phyloP scores from a whole-genome alignment of 2,888 invertebrate genomes.

The Agonopterix heracliana region DNA sequence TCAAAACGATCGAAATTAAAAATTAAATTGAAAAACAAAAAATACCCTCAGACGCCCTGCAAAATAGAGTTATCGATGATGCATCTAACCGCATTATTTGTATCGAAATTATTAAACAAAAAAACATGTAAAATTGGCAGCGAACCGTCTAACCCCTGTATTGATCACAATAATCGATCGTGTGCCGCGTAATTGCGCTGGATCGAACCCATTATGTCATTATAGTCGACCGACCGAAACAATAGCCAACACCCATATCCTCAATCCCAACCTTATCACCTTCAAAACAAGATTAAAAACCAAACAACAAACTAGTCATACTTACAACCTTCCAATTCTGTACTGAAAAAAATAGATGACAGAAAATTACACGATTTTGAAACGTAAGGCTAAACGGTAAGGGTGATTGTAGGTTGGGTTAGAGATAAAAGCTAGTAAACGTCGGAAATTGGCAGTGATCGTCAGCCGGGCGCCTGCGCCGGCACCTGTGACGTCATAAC shows the following conservation, averaged over 20 bases:
- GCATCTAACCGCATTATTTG: slow-evolving; percentile 50
- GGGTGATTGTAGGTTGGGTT: slow-evolving; percentile 10
- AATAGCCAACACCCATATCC: slow-evolving; percentile 20
- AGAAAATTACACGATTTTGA: slow-evolving; percentile 16
- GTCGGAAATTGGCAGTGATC: slow-evolving; percentile 49
- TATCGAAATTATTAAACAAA: slow-evolving; percentile 51
- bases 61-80: slow-evolving; percentile 45
- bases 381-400: slow-evolving; percentile 13
- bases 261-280: slow-evolving; percentile 7
- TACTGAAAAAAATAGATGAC: slow-evolving; percentile 18
- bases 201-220: slow-evolving; percentile 74
- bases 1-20: background rate
- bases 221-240: slow-evolving; percentile 69
- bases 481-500: slow-evolving; percentile 45
- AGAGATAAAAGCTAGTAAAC: slow-evolving; percentile 38
- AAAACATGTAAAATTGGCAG: slow-evolving; percentile 71
- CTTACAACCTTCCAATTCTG: slow-evolving; percentile 22
- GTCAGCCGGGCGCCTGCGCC: slow-evolving; percentile 46
- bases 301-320: slow-evolving; percentile 1
- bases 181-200: slow-evolving; percentile 74
- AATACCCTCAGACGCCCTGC: slow-evolving; percentile 3
- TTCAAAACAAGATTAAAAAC: background rate
- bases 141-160: slow-evolving; percentile 72
- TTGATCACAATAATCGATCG: slow-evolving; percentile 76
- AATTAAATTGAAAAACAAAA: background rate